A percentile compares a stretch with the other conserved stretches of the same genome.
These are phyloP conservation scores for Caenorhabditis sp. DNA, from an alignment of 2,888 invertebrate genomes.

Conservation along the genomic window DNA sequence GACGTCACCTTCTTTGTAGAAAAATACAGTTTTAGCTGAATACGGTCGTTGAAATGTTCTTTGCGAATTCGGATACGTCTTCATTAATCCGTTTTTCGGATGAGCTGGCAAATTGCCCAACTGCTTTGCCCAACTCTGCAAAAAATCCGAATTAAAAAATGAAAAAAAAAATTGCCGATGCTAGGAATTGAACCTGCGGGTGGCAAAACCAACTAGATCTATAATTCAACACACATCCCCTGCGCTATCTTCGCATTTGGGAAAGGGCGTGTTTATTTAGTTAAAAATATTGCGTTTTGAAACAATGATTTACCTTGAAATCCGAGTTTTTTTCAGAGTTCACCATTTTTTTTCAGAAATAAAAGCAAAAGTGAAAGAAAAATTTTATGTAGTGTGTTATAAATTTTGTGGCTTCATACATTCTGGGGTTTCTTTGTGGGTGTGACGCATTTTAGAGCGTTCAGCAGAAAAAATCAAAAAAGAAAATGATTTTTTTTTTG, in stretches of 20 bases:
- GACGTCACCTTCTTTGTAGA: slow-evolving; percentile 69
- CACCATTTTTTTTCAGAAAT: not conserved
- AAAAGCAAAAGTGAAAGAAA: not conserved
- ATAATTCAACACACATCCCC: too few relatives aligned
- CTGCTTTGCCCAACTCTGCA: slow-evolving; percentile 5
- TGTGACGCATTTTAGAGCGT: too few relatives aligned
- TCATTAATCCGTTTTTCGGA: slow-evolving; percentile 25
- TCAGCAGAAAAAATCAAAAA: too few relatives aligned
- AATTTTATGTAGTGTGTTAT: not conserved
- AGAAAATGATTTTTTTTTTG: too few relatives aligned
- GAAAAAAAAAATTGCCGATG: too few relatives aligned
- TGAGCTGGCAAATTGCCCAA: slow-evolving; percentile 5
- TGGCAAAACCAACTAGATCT: too few relatives aligned
- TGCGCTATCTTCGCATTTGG: too few relatives aligned
- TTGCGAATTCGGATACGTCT: slow-evolving; percentile 16
- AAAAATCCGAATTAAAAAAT: not conserved
- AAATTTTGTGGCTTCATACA: not conserved
- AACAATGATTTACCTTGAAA: too few relatives aligned
- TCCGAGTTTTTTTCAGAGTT: not conserved
- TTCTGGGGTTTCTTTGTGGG: too few relatives aligned
- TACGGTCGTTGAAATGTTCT: slow-evolving; percentile 65
- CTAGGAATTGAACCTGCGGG: too few relatives aligned
- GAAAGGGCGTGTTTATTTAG: too few relatives aligned
- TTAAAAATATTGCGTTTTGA: too few relatives aligned
- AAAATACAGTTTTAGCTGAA: slow-evolving; percentile 70